Evolutionary conservation across 2,797 vertebrate species (phyloP), one percentile per base, ranked within the genome.

Genomic region (Petrocephalus schoutedeni): DNA sequence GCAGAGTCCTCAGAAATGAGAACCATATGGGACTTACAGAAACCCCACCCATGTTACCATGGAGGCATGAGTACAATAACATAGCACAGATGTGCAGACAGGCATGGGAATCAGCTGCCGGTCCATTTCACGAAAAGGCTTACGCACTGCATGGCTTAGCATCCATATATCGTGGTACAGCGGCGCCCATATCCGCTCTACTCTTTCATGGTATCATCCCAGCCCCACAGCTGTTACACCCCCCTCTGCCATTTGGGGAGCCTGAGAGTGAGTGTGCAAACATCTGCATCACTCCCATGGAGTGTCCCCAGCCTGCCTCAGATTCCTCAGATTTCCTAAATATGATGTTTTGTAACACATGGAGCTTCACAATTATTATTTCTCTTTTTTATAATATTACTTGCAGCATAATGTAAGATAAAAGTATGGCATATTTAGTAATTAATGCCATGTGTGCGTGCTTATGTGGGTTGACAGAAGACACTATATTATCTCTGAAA

Each of bases 61-160:
- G 74, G 16, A 4, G 2, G 16, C 74, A 80, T 6, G 41, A 85
- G 23, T 77, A 21, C 85, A 59, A 57, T 88, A 83, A 89, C 59
- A 59, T 45, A 87, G 88, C 88, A 87, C 91, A 90, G 88, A 91
- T 92, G 89, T 80, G 74, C 19, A 16, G 41, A 80, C 19, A 49
- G 6, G 41, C 41, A 49, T 80, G 74, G 74, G 74, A 80, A 80
- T 49, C 74, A 49, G 74, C 74, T 80, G 74, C 74, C 45, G 19
- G 74, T 80, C 74, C 41, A 49, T 45, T 77, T 77, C 36, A 77
- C 36, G 36, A 77, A 45, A 45, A 45, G 36, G 71, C 71, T 80
- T 80, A 41, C 19, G 36, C 36, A 49, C 74, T 49, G 74, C 36
- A n/a, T 49, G 67, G 67, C 67, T 71, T 36, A 80, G 74, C 8